Evolutionary conservation across 2,113 vertebrate species (phyloP).

Genomic region (Thunnus maccoyii): DNA sequence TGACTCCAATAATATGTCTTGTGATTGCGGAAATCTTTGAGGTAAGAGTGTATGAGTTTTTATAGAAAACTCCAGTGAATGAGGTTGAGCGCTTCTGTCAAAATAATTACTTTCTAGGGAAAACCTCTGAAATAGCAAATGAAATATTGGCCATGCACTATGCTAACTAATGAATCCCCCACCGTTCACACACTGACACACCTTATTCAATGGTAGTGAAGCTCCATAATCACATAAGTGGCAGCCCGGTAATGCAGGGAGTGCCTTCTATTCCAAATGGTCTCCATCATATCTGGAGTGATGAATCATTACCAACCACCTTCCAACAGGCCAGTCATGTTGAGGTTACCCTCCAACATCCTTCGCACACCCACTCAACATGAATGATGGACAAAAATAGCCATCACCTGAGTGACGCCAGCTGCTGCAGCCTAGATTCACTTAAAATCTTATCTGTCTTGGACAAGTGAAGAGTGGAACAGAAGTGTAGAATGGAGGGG

Average conservation of each 20-base stretch:
- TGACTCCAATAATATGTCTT: background rate
- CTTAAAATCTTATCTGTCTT: background rate
- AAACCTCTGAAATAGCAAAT: background rate
- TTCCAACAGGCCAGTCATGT: slow-evolving; percentile 3
- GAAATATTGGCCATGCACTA: background rate
- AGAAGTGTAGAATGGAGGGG: background rate
- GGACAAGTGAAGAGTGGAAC: background rate
- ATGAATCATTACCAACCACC: slow-evolving; percentile 22
- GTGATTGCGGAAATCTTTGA: slow-evolving; percentile 5
- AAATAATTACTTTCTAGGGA: background rate
- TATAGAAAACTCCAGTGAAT: background rate
- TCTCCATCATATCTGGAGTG: background rate
- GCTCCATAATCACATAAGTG: background rate
- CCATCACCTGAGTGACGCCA: background rate
- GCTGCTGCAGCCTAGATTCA: background rate
- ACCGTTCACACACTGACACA: background rate
- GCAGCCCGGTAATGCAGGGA: background rate
- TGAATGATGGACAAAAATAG: slow-evolving; percentile 12
- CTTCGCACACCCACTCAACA: slow-evolving; percentile 11
- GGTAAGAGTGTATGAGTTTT: background rate
- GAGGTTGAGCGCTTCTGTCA: background rate
- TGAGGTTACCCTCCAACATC: slow-evolving; percentile 34
- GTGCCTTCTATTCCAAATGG: slow-evolving; percentile 2
- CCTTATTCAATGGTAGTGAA: background rate
- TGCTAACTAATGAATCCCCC: background rate